A percentile compares a stretch with the other conserved stretches of the same genome.
These are phyloP conservation scores for Drosophila austrosaltans DNA, from an alignment of 2,888 invertebrate genomes.

Conservation along the genomic window DNA sequence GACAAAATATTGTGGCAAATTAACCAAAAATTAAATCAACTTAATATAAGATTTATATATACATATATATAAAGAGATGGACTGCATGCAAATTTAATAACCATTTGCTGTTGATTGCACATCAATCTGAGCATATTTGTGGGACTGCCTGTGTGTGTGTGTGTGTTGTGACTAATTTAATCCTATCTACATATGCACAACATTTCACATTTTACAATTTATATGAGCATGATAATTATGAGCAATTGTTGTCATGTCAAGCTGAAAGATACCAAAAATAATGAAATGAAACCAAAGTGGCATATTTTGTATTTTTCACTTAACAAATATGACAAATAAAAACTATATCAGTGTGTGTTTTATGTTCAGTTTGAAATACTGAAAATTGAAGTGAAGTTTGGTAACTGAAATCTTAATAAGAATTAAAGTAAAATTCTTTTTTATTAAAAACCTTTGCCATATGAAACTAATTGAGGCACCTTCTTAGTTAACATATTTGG, in stretches of 20 bases:
- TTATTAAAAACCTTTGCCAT: no score
- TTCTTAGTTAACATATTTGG: background rate
- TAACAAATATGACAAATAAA: background rate
- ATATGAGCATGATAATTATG: constrained; percentile 69
- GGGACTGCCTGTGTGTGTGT: background rate
- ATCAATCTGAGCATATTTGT: constrained; percentile 32
- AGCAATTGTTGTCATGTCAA: constrained; percentile 59
- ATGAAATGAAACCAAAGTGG: background rate
- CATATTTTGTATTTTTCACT: background rate
- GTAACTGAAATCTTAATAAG: no score
- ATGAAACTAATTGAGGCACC: no score
- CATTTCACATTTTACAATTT: constrained; percentile 48
- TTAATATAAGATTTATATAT: constrained; percentile 61
- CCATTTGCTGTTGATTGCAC: constrained; percentile 56
- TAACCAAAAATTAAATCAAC: constrained; percentile 67
- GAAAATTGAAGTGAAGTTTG: no score
- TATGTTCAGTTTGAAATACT: no score
- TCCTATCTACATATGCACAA: constrained; percentile 30
- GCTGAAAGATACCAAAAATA: constrained; percentile 7
- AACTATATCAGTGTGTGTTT: no score
- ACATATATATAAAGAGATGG: constrained; percentile 52
- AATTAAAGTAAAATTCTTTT: no score
- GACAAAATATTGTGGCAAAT: constrained; percentile 38
- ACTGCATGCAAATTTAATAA: constrained; percentile 68
- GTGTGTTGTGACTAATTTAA: constrained; percentile 55